phyloP scores from a whole-genome alignment of 1,140 invertebrate species.

The Bombus waltoni region DNA sequence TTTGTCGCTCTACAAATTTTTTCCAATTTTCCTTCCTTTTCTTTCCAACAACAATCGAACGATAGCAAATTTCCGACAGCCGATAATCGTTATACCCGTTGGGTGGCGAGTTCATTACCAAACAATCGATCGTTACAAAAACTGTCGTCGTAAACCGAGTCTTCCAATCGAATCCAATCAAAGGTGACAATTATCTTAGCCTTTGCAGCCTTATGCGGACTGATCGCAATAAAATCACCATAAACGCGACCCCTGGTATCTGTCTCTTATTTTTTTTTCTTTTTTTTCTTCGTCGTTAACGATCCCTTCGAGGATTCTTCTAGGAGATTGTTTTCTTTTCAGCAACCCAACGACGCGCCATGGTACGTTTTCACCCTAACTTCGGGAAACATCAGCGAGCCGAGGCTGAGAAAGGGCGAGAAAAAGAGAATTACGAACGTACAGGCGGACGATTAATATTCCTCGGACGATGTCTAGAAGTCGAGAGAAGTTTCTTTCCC shows the following conservation, averaged over 20 bases:
- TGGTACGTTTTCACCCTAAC: not conserved
- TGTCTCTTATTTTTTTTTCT: constrained; percentile 11
- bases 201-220: not conserved
- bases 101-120: not conserved
- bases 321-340: not conserved
- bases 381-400: constrained; percentile 11
- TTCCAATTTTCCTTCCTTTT: no score
- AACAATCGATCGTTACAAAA: not conserved
- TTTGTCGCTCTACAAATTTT: no score
- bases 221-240: not conserved
- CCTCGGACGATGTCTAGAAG: no score
- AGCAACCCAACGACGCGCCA: not conserved
- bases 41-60: not conserved
- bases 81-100: no score
- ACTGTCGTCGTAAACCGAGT: not conserved
- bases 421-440: constrained; percentile 19
- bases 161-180: not conserved
- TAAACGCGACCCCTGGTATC: no score
- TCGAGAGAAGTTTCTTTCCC: not conserved
- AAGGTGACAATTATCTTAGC: not conserved
- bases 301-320: not conserved
- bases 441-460: constrained; percentile 19
- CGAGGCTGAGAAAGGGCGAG: not conserved
- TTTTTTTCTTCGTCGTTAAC: not conserved
- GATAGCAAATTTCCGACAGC: not conserved